phyloP scores from a whole-genome alignment of 2,113 vertebrate species.

The Procavia capensis region DNA sequence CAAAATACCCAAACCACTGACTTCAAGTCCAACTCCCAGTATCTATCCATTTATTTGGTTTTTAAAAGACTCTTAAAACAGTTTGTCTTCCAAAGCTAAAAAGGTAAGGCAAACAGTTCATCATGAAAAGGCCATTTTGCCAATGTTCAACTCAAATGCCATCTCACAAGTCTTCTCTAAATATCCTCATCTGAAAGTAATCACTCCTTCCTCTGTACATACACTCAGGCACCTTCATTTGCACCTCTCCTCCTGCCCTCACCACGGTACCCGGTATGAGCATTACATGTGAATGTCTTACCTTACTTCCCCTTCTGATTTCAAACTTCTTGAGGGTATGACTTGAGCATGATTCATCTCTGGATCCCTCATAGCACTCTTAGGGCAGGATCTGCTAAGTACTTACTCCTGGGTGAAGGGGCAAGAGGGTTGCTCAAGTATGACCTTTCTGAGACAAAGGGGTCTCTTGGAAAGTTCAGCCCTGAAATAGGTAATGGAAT shows the following conservation, averaged over 20 bases:
- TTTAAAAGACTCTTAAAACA: slow-evolving; percentile 35
- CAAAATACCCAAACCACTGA: too few relatives aligned
- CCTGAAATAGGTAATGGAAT: not conserved
- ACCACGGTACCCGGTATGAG: not conserved
- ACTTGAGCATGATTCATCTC: not conserved
- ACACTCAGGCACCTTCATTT: not conserved
- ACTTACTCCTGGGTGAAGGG: not conserved
- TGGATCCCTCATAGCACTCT: slow-evolving; percentile 16
- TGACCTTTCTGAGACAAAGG: slow-evolving; percentile 25
- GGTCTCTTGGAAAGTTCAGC: not conserved
- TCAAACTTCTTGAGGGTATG: slow-evolving; percentile 5
- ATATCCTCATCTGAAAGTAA: not conserved
- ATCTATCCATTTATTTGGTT: slow-evolving; percentile 53
- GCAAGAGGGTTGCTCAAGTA: not conserved
- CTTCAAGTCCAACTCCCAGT: not conserved
- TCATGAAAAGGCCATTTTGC: slow-evolving; percentile 27
- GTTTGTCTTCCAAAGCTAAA: slow-evolving; percentile 57
- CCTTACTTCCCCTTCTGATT: not conserved
- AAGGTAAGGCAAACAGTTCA: slow-evolving; percentile 32
- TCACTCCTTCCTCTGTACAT: not conserved
- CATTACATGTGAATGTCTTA: not conserved
- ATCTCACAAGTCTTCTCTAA: slow-evolving; percentile 40
- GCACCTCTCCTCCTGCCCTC: not conserved
- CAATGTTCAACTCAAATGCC: not conserved
- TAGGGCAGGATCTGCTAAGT: not conserved